These are phyloP conservation scores for Drosophila limbata DNA, from an alignment of 2,888 invertebrate species.

Conservation along the genomic window DNA sequence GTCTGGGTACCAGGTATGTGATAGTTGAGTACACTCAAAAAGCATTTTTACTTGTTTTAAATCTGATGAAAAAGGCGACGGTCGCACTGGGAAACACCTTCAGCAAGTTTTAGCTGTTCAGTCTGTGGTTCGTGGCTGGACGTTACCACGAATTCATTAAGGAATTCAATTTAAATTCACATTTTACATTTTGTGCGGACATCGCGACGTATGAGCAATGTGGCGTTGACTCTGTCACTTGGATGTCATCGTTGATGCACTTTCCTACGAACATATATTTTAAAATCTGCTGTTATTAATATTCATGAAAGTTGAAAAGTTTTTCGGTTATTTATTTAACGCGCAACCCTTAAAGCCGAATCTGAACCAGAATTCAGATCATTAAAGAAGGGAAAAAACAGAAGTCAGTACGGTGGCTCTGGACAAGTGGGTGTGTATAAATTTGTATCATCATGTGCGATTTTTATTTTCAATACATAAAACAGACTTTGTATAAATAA, in stretches of 20 bases:
- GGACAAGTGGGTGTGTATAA: conserved; percentile 52
- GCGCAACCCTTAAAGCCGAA: conserved; percentile 29
- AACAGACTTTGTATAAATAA: conserved; percentile 41
- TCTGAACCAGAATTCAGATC: background rate
- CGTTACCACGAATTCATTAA: conserved; percentile 73
- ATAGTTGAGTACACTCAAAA: background rate
- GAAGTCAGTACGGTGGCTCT: conserved; percentile 32
- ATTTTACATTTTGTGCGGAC: conserved; percentile 64
- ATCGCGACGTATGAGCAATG: conserved; percentile 62
- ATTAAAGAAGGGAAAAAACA: conserved; percentile 8
- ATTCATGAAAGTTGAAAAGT: conserved; percentile 76
- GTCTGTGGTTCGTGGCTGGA: conserved; percentile 46
- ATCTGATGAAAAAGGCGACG: conserved; percentile 61
- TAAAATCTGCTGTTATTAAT: conserved; percentile 73
- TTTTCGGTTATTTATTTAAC: conserved; percentile 80
- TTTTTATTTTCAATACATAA: conserved; percentile 7
- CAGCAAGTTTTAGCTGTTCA: conserved; percentile 23
- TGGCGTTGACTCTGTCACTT: conserved; percentile 42
- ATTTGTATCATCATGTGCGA: conserved; percentile 57
- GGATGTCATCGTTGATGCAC: conserved; percentile 49
- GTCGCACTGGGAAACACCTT: conserved; percentile 58
- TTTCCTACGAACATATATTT: conserved; percentile 36
- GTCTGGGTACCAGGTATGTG: background rate
- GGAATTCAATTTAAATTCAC: conserved; percentile 79
- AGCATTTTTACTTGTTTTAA: conserved; percentile 26